Evolutionary conservation across 2,113 vertebrate genomes (phyloP).

Genomic region (Argyrosomus japonicus): DNA sequence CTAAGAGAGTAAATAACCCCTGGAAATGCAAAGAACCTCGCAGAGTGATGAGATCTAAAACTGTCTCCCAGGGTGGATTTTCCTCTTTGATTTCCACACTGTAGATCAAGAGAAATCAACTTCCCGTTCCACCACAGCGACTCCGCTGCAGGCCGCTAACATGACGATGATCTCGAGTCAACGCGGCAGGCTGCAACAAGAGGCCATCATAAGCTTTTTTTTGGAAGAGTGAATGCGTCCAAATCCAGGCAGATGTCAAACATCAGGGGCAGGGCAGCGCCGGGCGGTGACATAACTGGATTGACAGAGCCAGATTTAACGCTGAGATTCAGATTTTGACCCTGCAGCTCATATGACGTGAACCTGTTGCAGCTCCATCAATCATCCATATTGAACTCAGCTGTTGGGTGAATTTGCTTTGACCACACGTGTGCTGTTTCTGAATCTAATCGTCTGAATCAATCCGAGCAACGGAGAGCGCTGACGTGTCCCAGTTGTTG

Average conservation of each 20-base stretch:
- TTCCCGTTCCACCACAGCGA: neutral
- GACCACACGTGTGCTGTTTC: neutral
- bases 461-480: slow-evolving; percentile 16
- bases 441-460: slow-evolving; percentile 14
- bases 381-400: neutral
- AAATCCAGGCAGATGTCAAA: slow-evolving; percentile 39
- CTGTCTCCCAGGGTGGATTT: neutral
- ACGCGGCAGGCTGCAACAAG: neutral
- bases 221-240: slow-evolving; percentile 12
- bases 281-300: slow-evolving; percentile 36
- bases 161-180: slow-evolving; percentile 22
- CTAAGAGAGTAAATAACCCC: slow-evolving; percentile 43
- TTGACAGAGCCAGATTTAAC: slow-evolving; percentile 31
- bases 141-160: slow-evolving; percentile 6
- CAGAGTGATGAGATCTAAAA: slow-evolving; percentile 19
- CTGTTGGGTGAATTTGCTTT: neutral
- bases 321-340: slow-evolving; percentile 29
- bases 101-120: slow-evolving; percentile 28
- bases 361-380: neutral
- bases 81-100: slow-evolving; percentile 19
- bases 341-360: slow-evolving; percentile 9
- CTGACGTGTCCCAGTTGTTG: slow-evolving; percentile 45
- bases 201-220: neutral
- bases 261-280: neutral
- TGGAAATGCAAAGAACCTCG: slow-evolving; percentile 22